Percentiles rank a stretch among this genome's conserved stretches.
phyloP scores from a whole-genome alignment of 2,888 invertebrate species.

The Hydrotaea cyrtoneurina region DNA sequence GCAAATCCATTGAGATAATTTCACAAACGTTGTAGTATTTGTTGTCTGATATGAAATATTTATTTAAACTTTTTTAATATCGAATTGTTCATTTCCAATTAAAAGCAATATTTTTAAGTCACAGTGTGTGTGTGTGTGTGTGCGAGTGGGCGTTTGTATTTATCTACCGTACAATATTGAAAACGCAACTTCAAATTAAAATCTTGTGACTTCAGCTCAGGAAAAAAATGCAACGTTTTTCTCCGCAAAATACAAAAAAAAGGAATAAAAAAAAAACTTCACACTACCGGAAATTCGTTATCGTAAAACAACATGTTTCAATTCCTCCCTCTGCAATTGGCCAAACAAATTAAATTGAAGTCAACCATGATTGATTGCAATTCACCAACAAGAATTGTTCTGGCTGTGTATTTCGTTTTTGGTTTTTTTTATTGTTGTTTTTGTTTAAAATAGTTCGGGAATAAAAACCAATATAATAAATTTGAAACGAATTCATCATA shows the following conservation, averaged over 20 bases:
- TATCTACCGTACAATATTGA: neutral
- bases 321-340: conserved; percentile 24
- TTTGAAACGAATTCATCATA: conserved; percentile 26
- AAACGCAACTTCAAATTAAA: conserved; percentile 25
- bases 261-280: neutral
- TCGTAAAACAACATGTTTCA: conserved; percentile 18
- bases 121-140: conserved; percentile 1
- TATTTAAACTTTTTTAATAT: neutral
- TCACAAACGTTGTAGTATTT: too few species aligned
- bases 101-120: conserved; percentile 21
- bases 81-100: conserved; percentile 10
- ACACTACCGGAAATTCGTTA: conserved; percentile 25
- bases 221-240: neutral
- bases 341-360: conserved; percentile 44
- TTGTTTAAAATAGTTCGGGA: neutral
- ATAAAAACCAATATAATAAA: conserved; percentile 37
- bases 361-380: conserved; percentile 47
- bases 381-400: conserved; percentile 31
- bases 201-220: neutral
- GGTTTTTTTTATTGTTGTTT: neutral
- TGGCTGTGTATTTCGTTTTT: neutral
- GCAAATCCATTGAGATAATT: too few species aligned
- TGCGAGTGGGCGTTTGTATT: neutral
- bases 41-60: too few species aligned
- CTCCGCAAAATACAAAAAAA: neutral